Conservation (phyloP, 1,140 invertebrate genomes). For the Zaprionus camerounensis region DNA sequence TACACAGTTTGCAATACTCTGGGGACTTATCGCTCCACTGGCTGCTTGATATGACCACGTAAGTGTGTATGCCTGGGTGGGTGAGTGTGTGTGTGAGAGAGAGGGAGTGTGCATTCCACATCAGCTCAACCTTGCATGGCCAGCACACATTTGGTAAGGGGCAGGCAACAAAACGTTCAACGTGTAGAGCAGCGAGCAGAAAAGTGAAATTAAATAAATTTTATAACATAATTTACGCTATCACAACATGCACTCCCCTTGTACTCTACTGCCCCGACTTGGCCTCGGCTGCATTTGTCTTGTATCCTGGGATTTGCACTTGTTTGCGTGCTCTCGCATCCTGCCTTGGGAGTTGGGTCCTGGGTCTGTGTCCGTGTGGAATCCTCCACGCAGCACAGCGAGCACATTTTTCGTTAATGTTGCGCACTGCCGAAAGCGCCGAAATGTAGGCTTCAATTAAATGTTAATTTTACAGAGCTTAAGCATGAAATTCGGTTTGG, state of each 20-base stretch:
- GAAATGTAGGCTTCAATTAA: constrained; percentile 82
- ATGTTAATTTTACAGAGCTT: constrained; percentile 83
- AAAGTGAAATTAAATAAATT: constrained; percentile 83
- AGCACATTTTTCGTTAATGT: constrained; percentile 49
- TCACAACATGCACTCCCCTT: constrained; percentile 71
- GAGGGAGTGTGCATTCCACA: constrained; percentile 26
- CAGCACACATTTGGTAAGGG: constrained; percentile 51
- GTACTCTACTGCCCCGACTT: background rate
- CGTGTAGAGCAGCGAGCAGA: constrained; percentile 42
- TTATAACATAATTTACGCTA: constrained; percentile 83
- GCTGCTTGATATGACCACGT: constrained; percentile 57
- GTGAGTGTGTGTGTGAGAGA: background rate
- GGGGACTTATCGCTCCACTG: constrained; percentile 59
- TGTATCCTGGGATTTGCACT: constrained; percentile 42
- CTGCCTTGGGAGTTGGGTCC: background rate
- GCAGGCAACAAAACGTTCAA: constrained; percentile 71
- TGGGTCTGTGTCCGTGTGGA: background rate
- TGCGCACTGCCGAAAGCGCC: constrained; percentile 57
- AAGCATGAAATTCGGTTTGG: constrained; percentile 77
- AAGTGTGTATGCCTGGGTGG: constrained; percentile 17
- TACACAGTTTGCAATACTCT: constrained; percentile 70
- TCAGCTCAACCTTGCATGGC: constrained; percentile 46
- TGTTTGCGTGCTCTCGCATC: background rate
- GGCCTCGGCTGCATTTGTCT: constrained; percentile 49
- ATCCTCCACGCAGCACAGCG: background rate